A percentile compares a stretch with the other conserved stretches of the same genome.
phyloP scores from a whole-genome alignment of 37 sponge, comb jelly and placozoan species.

The Bolinopsis microptera region DNA sequence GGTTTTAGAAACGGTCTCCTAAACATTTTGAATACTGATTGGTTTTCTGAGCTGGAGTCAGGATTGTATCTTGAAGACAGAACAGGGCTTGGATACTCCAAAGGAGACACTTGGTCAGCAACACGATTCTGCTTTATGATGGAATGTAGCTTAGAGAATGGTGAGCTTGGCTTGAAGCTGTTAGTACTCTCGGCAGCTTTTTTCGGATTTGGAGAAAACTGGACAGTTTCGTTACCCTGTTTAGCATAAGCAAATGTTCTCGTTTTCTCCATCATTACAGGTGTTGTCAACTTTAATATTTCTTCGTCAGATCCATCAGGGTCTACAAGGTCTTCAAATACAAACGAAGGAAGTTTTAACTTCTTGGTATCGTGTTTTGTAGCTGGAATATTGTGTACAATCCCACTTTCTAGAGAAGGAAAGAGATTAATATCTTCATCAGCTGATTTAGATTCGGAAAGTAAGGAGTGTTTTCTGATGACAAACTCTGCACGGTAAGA shows the following conservation, averaged over 20 bases:
- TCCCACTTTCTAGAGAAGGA: not conserved
- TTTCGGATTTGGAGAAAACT: not conserved
- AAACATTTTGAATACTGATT: not conserved
- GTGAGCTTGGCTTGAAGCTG: not conserved
- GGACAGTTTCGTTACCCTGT: not conserved
- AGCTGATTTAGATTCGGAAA: not conserved
- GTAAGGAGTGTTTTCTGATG: not conserved
- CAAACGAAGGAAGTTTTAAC: not conserved
- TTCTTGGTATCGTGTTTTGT: too few relatives aligned
- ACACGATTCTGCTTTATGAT: not conserved
- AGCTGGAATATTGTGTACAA: not conserved
- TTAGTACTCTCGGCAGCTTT: not conserved
- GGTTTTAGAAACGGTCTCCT: not conserved
- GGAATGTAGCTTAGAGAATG: not conserved
- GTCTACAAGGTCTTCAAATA: not conserved
- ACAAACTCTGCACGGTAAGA: not conserved
- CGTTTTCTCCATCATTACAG: not conserved
- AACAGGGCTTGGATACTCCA: not conserved
- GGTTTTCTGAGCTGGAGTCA: not conserved
- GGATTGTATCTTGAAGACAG: not conserved
- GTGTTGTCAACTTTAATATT: not conserved
- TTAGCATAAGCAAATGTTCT: not conserved
- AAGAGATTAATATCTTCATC: not conserved
- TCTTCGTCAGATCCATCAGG: constrained; percentile 6
- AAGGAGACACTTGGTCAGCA: not conserved